Percentiles rank a stretch among this genome's conserved stretches.
phyloP scores from a whole-genome alignment of 2,888 invertebrate species.

The Pheosia gnoma region DNA sequence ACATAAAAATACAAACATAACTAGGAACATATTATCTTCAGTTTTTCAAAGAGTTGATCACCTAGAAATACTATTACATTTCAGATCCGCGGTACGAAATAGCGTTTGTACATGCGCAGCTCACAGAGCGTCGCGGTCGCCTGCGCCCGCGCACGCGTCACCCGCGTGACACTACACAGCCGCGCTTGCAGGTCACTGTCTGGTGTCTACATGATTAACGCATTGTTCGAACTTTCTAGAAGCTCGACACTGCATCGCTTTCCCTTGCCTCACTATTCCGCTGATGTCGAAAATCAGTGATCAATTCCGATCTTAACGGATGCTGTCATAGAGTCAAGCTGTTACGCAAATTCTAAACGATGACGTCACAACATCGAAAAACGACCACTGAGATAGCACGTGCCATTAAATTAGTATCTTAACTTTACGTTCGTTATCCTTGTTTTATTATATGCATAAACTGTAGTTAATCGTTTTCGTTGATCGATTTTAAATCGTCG shows the following conservation, averaged over 20 bases:
- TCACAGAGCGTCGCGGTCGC: slow-evolving; percentile 27
- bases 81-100: background rate
- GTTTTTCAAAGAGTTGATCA: no score
- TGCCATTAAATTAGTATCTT: background rate
- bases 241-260: slow-evolving; percentile 40
- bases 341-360: slow-evolving; percentile 24
- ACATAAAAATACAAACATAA: background rate
- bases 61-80: background rate
- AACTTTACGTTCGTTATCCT: background rate
- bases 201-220: slow-evolving; percentile 49
- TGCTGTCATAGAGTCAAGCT: slow-evolving; percentile 8
- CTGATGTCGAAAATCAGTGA: slow-evolving; percentile 15
- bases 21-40: no score
- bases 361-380: background rate
- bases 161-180: slow-evolving; percentile 43
- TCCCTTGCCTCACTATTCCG: slow-evolving; percentile 41
- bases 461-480: background rate
- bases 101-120: slow-evolving; percentile 1
- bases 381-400: background rate
- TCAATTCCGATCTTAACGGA: background rate
- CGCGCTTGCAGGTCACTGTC: slow-evolving; percentile 48
- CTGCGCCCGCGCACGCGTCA: slow-evolving; percentile 41
- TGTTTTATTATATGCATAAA: background rate
- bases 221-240: slow-evolving; percentile 58
- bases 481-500: slow-evolving; percentile 2